A percentile compares a stretch with the other conserved stretches of the same genome.
Evolutionary conservation across 2,113 vertebrate genomes (phyloP).

Genomic region (Canis aureus): DNA sequence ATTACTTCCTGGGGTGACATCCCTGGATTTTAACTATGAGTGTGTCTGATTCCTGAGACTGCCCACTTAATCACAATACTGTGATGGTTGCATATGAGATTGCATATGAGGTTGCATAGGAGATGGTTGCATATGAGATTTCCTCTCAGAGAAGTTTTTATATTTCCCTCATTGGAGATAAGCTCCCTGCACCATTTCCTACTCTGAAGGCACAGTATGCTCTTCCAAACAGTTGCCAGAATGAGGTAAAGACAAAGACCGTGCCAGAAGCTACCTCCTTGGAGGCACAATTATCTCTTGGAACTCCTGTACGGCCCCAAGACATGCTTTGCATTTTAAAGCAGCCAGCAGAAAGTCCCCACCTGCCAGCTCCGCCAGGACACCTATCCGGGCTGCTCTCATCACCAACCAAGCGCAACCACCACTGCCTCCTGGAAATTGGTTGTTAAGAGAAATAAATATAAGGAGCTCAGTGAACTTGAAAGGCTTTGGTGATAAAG

Average conservation of each 20-base stretch:
- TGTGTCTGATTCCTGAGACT: neutral
- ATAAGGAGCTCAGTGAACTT: neutral
- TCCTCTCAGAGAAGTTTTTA: neutral
- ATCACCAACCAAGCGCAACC: neutral
- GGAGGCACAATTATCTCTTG: neutral
- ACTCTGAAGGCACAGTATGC: neutral
- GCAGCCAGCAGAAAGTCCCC: neutral
- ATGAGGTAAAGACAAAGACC: neutral
- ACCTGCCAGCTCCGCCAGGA: neutral
- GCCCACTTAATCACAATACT: neutral
- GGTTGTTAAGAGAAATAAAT: constrained; percentile 55
- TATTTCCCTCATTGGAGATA: neutral
- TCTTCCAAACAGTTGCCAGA: neutral
- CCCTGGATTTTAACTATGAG: neutral
- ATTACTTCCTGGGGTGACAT: neutral
- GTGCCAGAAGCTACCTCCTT: neutral
- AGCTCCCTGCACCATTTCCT: neutral
- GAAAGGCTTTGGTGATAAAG: neutral
- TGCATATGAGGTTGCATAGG: neutral
- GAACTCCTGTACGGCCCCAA: neutral
- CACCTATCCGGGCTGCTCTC: neutral
- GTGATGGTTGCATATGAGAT: neutral
- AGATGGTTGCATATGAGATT: neutral
- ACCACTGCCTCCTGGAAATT: neutral
- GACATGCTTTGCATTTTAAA: neutral